These are phyloP conservation scores for Oegoconia quadripuncta DNA, from an alignment of 2,888 invertebrate genomes.

Conservation along the genomic window DNA sequence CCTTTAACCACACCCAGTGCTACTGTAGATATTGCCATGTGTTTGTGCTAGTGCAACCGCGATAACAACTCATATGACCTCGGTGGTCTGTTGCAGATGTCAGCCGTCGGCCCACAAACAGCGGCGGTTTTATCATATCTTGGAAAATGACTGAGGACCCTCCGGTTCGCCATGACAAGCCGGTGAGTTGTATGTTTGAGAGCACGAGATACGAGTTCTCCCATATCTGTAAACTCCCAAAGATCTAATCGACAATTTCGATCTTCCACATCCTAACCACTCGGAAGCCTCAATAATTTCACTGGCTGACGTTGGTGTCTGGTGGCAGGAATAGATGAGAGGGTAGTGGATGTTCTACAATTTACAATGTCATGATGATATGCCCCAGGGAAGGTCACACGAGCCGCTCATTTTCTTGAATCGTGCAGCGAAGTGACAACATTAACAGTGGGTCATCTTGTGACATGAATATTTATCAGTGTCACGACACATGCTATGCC, in stretches of 20 bases:
- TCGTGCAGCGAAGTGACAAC: conserved; percentile 9
- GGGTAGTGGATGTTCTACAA: no score
- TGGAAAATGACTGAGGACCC: conserved; percentile 77
- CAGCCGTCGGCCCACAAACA: conserved; percentile 70
- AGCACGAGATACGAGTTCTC: no score
- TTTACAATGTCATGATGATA: background rate
- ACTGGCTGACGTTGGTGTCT: no score
- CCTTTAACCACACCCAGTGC: background rate
- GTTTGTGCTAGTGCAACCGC: conserved; percentile 15
- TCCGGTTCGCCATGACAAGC: conserved; percentile 61
- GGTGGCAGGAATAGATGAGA: no score
- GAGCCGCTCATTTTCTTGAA: conserved; percentile 6
- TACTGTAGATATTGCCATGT: no score
- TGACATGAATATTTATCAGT: conserved; percentile 2
- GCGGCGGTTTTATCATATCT: conserved; percentile 75
- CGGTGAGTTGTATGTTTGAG: conserved; percentile 54
- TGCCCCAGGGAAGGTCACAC: conserved; percentile 1
- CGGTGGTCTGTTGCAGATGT: conserved; percentile 71
- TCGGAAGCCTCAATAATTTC: no score
- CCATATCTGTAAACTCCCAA: no score
- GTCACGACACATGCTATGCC: background rate
- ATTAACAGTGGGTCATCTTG: background rate
- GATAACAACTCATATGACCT: conserved; percentile 57
- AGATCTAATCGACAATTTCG: no score
- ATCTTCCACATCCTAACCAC: no score